Base-by-base conservation (phyloP, 2,888 invertebrate species). In the Drosophila infuscata region DNA sequence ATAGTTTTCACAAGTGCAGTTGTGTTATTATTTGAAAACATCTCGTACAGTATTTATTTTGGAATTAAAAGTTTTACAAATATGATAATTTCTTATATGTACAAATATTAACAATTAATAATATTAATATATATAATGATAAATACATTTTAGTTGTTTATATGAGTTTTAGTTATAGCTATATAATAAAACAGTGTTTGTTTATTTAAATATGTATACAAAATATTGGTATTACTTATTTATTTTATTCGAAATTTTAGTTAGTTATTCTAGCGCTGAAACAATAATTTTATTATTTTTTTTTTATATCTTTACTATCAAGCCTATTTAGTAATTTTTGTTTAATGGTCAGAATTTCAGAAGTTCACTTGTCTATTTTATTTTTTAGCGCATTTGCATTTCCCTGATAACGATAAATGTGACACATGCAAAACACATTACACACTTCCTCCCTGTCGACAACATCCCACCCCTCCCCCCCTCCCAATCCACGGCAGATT, bases 321-420 rank as follows among this genome's bases (percentile, higher is more conserved):
- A 15, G 12, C 12, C 33, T 53, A 25, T 54, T 35, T 9, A 25
- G 17, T 53, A 25, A 53, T n/a, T 1, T 4, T 5, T 3, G 17
- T 54, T 7, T 54, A 17, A 54, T n/a, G 30, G 30, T 30, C 57
- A 9, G 30, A 57, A n/a, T 38, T 15, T 30, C 5, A 3, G 15
- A 30, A 8, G 8, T 32, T 57, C 0, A 20, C 30, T 9, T 57
- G 30, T 32, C 46, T 15, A 6, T 46, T 32, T 43, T 57, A 41
- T 57, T 32, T 5, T n/a, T 32, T 43, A 7, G 15, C 20, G 20
- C 20, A 57, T 57, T 57, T 46, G 32, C 57, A 32, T 57, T 43
- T 57, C 7, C 48, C 33, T 71, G 69, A 76, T 75, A 80, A 79
- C 76, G 81, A 76, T 79, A 76, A 76, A 76, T 80, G 81, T 76